Evolutionary conservation across 2,888 invertebrate species (phyloP), one percentile per base, ranked within the genome.

Genomic region (Lysandra coridon): DNA sequence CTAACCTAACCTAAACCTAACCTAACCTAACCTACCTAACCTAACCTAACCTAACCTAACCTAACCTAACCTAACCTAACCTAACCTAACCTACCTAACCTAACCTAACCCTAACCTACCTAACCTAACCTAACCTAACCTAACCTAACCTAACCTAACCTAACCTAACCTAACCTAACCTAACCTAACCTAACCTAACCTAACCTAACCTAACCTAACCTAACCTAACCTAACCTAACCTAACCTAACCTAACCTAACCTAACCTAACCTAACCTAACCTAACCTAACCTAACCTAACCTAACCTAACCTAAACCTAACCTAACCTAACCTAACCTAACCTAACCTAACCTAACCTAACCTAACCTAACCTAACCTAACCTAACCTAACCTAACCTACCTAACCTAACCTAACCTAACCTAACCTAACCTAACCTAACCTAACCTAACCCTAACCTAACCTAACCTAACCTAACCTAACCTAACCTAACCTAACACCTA

Each of bases 351-450:
- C 83, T 83, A 84, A 83, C 83, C 83, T 82, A 83, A 83, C 83
- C 83, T 83, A 84, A 83, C 83, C 83, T 82, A 84, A 83, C 84
- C 83, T 82, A 84, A 83, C 83, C 82, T 82, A 83, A n/a, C n/a
- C n/a, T n/a, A n/a, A n/a, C n/a, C n/a, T n/a, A n/a, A n/a, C n/a
- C n/a, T n/a, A n/a, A n/a, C n/a, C n/a, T n/a, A 82, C 83, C 83
- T 82, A 84, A 83, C 83, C 84, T 82, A 83, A 83, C 83, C 83
- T 82, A 84, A 83, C 84, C 83, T 81, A 83, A 82, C 69, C 69
- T 69, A 69, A 69, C 69, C 69, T 62, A n/a, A 62, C 60, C 60
- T 10, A 12, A 17, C 60, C 60, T 60, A 60, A 60, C 60, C 60
- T 60, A 60, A 60, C 60, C 60, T n/a, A n/a, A n/a, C n/a, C n/a